phyloP scores from a whole-genome alignment of 2,888 invertebrate genomes.

The Osmoderma eremita region DNA sequence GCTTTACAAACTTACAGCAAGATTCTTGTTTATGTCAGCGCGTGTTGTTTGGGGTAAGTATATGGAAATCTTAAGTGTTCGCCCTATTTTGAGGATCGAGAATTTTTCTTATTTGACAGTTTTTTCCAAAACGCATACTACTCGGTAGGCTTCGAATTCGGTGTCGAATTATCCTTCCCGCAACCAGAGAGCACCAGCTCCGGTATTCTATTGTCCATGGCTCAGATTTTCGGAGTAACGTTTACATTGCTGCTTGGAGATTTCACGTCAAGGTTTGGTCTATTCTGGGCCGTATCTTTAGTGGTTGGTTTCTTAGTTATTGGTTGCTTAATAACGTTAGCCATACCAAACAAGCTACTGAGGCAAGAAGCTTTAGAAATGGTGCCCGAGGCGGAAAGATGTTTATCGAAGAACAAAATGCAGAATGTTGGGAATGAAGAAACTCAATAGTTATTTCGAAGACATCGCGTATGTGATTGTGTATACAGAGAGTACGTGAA shows the following conservation, averaged over 20 bases:
- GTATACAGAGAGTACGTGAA: too few relatives aligned
- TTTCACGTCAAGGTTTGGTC: constrained; percentile 38
- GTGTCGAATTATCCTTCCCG: constrained; percentile 55
- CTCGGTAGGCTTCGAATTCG: constrained; percentile 54
- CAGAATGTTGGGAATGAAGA: too few relatives aligned
- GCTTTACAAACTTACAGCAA: constrained; percentile 47
- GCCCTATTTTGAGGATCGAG: too few relatives aligned
- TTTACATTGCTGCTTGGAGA: constrained; percentile 46
- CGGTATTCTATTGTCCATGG: constrained; percentile 53
- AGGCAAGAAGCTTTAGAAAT: constrained; percentile 42
- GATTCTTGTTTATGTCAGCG: constrained; percentile 46
- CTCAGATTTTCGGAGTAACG: constrained; percentile 52
- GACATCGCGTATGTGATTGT: too few relatives aligned
- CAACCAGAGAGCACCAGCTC: constrained; percentile 54
- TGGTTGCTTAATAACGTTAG: constrained; percentile 42
- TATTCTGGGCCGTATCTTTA: constrained; percentile 45
- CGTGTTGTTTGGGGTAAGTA: constrained; percentile 49
- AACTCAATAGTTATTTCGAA: too few relatives aligned
- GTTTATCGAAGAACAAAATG: too few relatives aligned
- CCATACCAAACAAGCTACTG: constrained; percentile 45
- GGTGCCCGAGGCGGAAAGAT: too few relatives aligned
- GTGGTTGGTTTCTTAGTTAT: constrained; percentile 42
- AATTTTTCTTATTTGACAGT: constrained; percentile 37
- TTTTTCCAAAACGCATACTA: constrained; percentile 54
- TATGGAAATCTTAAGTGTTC: too few relatives aligned